These are phyloP conservation scores for Chlorodrepanis virens DNA, from an alignment of 2,113 vertebrate genomes.

Conservation along the genomic window DNA sequence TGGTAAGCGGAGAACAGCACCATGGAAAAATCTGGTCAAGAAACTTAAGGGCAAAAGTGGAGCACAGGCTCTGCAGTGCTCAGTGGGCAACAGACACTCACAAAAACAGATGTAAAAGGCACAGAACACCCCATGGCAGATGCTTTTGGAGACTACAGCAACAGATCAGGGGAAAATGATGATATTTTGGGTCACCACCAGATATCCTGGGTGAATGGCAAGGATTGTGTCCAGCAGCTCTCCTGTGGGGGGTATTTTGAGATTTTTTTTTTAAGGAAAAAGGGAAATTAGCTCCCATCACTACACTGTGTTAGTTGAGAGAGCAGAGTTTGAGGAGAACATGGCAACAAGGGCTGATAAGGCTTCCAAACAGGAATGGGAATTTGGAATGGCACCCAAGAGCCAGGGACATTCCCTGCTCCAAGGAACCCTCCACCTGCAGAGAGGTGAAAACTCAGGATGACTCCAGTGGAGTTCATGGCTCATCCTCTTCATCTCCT, in stretches of 20 bases:
- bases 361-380: not conserved
- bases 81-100: not conserved
- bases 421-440: not conserved
- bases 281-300: not conserved
- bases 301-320: accelerated
- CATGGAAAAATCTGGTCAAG: not conserved
- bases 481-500: not conserved
- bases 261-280: not conserved
- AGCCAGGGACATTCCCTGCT: not conserved
- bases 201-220: accelerated
- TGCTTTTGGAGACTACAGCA: not conserved
- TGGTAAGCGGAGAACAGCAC: not conserved
- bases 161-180: not conserved
- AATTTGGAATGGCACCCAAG: not conserved
- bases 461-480: accelerated
- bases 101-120: not conserved
- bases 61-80: not conserved
- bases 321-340: not conserved
- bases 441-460: not conserved
- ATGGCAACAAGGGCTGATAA: not conserved
- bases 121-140: not conserved
- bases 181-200: not conserved
- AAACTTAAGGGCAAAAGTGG: not conserved
- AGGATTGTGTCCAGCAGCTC: not conserved
- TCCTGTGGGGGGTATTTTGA: not conserved